A percentile compares a stretch with the other conserved stretches of the same genome.
Conservation (phyloP, 2,797 vertebrate species). For the Sebastiscus tertius region DNA sequence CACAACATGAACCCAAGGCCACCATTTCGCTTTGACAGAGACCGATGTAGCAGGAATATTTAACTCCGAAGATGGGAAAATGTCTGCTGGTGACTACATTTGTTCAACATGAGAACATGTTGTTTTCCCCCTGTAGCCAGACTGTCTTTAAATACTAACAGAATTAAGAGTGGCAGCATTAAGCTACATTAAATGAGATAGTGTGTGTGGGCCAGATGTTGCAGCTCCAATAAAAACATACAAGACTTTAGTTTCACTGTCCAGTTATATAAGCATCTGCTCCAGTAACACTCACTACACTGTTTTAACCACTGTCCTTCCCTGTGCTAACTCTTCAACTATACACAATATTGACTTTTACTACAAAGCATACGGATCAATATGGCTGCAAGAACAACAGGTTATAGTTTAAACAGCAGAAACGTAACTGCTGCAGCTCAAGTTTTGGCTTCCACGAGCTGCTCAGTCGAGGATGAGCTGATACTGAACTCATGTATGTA, state of each 20-base stretch:
- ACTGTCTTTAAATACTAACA: slow-evolving; percentile 6
- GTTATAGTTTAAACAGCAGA: slow-evolving; percentile 70
- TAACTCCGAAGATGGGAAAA: slow-evolving; percentile 1
- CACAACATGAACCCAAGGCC: slow-evolving; percentile 27
- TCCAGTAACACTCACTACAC: slow-evolving; percentile 8
- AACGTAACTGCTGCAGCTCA: not conserved
- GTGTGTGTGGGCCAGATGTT: slow-evolving; percentile 45
- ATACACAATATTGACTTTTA: slow-evolving; percentile 66
- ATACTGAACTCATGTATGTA: slow-evolving; percentile 25
- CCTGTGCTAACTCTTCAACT: slow-evolving; percentile 27
- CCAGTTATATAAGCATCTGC: slow-evolving; percentile 50
- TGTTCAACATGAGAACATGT: not conserved
- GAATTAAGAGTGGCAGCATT: slow-evolving; percentile 17
- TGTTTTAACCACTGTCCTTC: slow-evolving; percentile 23
- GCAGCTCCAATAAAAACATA: slow-evolving; percentile 52
- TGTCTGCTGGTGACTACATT: not conserved
- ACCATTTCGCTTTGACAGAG: slow-evolving; percentile 21
- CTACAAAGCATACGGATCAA: slow-evolving; percentile 70
- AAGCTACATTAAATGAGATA: slow-evolving; percentile 46
- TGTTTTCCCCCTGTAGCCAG: not conserved
- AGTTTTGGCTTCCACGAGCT: not conserved
- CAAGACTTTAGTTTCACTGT: slow-evolving; percentile 42
- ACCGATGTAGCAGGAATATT: slow-evolving; percentile 12
- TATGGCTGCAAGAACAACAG: slow-evolving; percentile 59
- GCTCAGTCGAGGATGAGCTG: slow-evolving; percentile 36